Conservation (phyloP, 2,113 vertebrate species). For the Osmerus mordax region DNA sequence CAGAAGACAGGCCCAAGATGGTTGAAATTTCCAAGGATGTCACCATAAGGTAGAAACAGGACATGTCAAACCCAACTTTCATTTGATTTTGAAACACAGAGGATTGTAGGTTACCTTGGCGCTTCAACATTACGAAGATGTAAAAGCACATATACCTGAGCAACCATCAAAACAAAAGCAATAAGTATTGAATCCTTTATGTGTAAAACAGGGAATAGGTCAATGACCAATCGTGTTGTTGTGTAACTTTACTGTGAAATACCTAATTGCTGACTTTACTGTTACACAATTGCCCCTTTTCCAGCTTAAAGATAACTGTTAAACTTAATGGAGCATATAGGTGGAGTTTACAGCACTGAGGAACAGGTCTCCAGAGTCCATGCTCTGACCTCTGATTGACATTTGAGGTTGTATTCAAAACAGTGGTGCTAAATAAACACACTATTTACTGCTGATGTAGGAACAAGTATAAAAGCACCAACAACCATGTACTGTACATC, state of each 20-base stretch:
- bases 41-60: constrained; percentile 60
- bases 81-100: background rate
- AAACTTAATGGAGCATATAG: background rate
- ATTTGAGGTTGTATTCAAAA: background rate
- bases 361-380: background rate
- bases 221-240: constrained; percentile 21
- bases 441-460: background rate
- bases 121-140: constrained; percentile 20
- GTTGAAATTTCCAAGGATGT: constrained; percentile 60
- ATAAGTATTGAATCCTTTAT: constrained; percentile 1
- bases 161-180: background rate
- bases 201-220: constrained; percentile 2
- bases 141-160: background rate
- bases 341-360: background rate
- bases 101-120: too few species aligned
- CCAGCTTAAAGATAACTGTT: constrained; percentile 1
- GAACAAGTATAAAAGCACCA: background rate
- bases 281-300: constrained; percentile 6
- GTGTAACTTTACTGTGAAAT: constrained; percentile 48
- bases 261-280: constrained; percentile 3
- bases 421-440: constrained; percentile 11
- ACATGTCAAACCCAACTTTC: background rate
- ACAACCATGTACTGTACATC: constrained; percentile 30
- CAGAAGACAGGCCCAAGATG: constrained; percentile 56
- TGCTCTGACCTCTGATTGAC: background rate